Base-by-base conservation (phyloP, 2,797 vertebrate genomes). In the Acropternis orthonyx region DNA sequence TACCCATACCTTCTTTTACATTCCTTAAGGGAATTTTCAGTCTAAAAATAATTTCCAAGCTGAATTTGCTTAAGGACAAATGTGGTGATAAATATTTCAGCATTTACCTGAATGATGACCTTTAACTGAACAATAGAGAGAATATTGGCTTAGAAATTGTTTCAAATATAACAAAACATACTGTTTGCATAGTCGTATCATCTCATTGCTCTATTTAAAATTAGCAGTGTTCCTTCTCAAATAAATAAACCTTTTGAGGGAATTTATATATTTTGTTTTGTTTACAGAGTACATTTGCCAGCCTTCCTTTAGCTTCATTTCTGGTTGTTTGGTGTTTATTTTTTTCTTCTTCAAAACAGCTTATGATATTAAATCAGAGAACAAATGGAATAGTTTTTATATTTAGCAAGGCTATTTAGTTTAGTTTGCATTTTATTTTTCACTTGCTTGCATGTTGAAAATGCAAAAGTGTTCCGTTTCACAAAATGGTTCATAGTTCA, bases 81-180 rank as follows among this genome's bases (percentile, higher is more conserved):
- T 81, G 16, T 58, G 52, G 51, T 88, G 76, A 84, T 73, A 63
- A 93, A 44, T 74, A 84, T 95, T 95, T 89, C 44, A 95, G 61
- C 69, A 69, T 95, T 95, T 96, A 94, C 77, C 59, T 93, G 85
- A 96, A 78, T 94, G 90, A 94, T 97, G 78, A 76, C 93, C 20
- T 55, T 65, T 86, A 67, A 75, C 24, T 92, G 74, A 96, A 93
- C 39, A 95, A 73, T 84, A 83, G 56, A 72, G 36, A 61, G 16
- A 89, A 52, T 82, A 93, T 88, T 54, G 63, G 13, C 59, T 89
- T 79, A 76, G 71, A 75, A 78, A 23, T 58, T 14, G 21, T 78
- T 89, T 90, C 16, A 86, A 26, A 56, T 63, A 17, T 32, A 75
- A 56, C 12, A 63, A 79, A 92, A 28, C 19, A n/a, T 62, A 43